Evolutionary conservation across 2,113 vertebrate species (phyloP).

Genomic region (Castor canadensis): DNA sequence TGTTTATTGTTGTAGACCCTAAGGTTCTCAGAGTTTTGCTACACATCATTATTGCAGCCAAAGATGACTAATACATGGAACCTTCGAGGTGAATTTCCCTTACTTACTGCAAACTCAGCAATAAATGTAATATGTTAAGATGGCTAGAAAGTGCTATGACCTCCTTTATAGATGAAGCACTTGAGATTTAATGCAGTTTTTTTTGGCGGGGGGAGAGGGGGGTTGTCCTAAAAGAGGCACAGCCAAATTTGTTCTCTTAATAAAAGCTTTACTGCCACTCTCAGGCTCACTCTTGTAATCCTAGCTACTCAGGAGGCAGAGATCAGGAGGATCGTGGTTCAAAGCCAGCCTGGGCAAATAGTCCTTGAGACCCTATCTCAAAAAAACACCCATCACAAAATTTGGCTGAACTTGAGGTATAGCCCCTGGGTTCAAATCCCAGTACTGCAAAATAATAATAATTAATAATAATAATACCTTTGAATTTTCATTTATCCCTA

Average conservation of each 20-base stretch:
- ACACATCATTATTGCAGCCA: not conserved
- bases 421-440: no score
- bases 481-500: not conserved
- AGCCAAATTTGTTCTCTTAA: not conserved
- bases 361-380: no score
- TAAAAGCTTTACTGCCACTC: not conserved
- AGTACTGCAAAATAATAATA: no score
- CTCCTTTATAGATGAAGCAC: not conserved
- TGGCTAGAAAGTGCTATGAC: not conserved
- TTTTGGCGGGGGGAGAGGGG: no score
- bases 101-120: not conserved
- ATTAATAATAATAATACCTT: no score
- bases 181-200: not conserved
- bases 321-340: no score
- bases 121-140: not conserved
- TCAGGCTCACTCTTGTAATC: no score
- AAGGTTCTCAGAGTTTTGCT: conserved; percentile 11
- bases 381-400: no score
- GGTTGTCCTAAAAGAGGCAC: conserved; percentile 9
- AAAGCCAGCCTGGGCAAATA: no score
- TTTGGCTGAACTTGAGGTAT: no score
- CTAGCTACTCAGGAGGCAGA: no score
- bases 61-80: not conserved
- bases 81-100: not conserved
- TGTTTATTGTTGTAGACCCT: not conserved